Percentiles rank a stretch among this genome's conserved stretches.
These are phyloP conservation scores for Drosophila longiperda DNA, from an alignment of 2,888 invertebrate genomes.

Conservation along the genomic window DNA sequence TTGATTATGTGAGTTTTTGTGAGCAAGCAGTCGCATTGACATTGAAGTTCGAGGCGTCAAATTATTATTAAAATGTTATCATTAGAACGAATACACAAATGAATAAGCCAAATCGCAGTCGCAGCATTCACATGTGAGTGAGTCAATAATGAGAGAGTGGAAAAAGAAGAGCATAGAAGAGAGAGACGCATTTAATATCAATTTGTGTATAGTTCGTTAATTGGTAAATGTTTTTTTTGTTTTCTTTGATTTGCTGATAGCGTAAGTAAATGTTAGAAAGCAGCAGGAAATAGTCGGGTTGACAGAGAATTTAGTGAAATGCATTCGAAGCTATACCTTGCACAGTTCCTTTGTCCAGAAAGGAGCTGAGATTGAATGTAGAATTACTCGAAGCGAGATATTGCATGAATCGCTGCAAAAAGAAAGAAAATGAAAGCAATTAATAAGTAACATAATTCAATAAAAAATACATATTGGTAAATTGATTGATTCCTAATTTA, in stretches of 20 bases:
- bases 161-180: slow-evolving; percentile 41
- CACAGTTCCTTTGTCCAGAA: slow-evolving; percentile 98
- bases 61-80: slow-evolving; percentile 53
- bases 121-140: slow-evolving; percentile 63
- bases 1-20: slow-evolving; percentile 29
- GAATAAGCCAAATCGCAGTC: slow-evolving; percentile 67
- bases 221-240: slow-evolving; percentile 8
- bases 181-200: slow-evolving; percentile 38
- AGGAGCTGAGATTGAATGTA: slow-evolving; percentile 98
- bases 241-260: slow-evolving; percentile 10
- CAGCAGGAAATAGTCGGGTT: slow-evolving; percentile 29
- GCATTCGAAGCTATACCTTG: slow-evolving; percentile 90
- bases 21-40: slow-evolving; percentile 56
- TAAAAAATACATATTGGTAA: background rate
- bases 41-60: slow-evolving; percentile 32
- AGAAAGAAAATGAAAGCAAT: slow-evolving; percentile 8
- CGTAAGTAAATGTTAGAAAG: slow-evolving; percentile 50
- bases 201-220: slow-evolving; percentile 12
- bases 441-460: background rate
- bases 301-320: slow-evolving; percentile 1
- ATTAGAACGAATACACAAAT: slow-evolving; percentile 60
- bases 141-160: slow-evolving; percentile 14
- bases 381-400: slow-evolving; percentile 99
- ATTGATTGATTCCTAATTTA: background rate
- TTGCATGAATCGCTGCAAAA: slow-evolving; percentile 97